Base-by-base conservation (phyloP, 2,888 invertebrate species). In the Epinotia nisella region DNA sequence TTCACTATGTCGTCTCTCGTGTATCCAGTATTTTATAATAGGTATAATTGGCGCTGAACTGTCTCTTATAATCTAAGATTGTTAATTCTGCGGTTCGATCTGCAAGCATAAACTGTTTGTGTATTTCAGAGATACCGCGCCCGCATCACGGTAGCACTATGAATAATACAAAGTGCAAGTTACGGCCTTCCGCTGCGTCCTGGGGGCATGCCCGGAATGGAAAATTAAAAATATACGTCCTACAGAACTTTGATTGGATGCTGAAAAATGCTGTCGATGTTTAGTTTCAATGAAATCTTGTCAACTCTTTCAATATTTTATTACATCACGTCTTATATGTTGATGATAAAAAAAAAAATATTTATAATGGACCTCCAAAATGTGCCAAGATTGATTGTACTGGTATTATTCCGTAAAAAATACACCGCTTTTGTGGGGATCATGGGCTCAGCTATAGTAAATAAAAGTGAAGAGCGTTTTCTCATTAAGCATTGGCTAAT, bases 401-500 rank as follows among this genome's bases (percentile, higher is more conserved):
- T 7, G 5, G 7, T 49, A n/a, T n/a, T 49, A 49, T 49, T 49
- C 49, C 49, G 49, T n/a, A 49, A 4, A n/a, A 49, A n/a, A 5
- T 5, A n/a, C 15, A 49, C 0, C 4, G 49, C n/a, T 49, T 49
- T n/a, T 49, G 13, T 49, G 1, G n/a, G n/a, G n/a, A n/a, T n/a
- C n/a, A n/a, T n/a, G n/a, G n/a, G n/a, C n/a, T n/a, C n/a, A n/a
- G n/a, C n/a, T n/a, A n/a, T n/a, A n/a, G n/a, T n/a, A 70, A 81
- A 79, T 81, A 79, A 85, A 82, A 84, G 82, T 79, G 87, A 85
- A 83, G 82, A 83, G 80, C 80, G 81, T 78, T 77, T 89, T 87
- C 89, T 87, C 87, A 88, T 89, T 90, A 89, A 83, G 84, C 81
- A 87, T 87, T 88, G 81, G 83, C 87, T 87, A 87, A 85, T 90